Percentiles rank a stretch among this genome's conserved stretches.
phyloP scores from a whole-genome alignment of 2,888 invertebrate species.

The Amphimallon solstitiale region DNA sequence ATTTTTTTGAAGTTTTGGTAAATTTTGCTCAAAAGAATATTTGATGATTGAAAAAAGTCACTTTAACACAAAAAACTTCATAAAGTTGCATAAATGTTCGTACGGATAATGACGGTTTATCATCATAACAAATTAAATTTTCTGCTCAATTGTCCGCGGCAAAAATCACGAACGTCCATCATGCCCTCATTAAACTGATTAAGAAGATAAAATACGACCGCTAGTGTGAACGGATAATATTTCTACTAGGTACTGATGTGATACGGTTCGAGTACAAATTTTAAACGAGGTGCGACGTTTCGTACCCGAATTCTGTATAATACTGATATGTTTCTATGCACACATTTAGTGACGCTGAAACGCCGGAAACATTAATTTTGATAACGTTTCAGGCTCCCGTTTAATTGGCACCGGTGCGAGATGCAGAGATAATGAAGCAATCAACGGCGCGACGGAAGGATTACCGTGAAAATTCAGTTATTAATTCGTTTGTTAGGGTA shows the following conservation, averaged over 20 bases:
- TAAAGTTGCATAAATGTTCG: too few relatives aligned
- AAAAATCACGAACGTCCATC: conserved; percentile 32
- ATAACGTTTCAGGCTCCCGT: conserved; percentile 55
- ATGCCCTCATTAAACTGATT: conserved; percentile 35
- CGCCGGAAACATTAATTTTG: conserved; percentile 53
- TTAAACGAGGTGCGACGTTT: conserved; percentile 23
- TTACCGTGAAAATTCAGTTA: conserved; percentile 44
- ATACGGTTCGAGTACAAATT: conserved; percentile 19
- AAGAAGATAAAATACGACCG: conserved; percentile 17
- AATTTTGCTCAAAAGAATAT: too few relatives aligned
- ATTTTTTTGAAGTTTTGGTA: too few relatives aligned
- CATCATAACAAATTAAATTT: conserved; percentile 4
- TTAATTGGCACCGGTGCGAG: conserved; percentile 56
- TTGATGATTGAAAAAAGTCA: too few relatives aligned
- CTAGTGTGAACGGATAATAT: conserved; percentile 26
- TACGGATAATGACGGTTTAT: too few relatives aligned
- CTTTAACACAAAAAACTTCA: too few relatives aligned
- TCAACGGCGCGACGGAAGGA: conserved; percentile 49
- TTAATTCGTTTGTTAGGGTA: conserved; percentile 9
- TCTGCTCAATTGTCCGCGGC: not conserved
- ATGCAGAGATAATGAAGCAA: conserved; percentile 58
- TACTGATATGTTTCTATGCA: conserved; percentile 36
- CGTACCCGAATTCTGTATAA: conserved; percentile 13
- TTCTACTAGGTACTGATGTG: not conserved
- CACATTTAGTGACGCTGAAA: conserved; percentile 43